Percentiles rank a stretch among this genome's conserved stretches.
phyloP scores from a whole-genome alignment of 2,113 vertebrate genomes.

The Pica pica region DNA sequence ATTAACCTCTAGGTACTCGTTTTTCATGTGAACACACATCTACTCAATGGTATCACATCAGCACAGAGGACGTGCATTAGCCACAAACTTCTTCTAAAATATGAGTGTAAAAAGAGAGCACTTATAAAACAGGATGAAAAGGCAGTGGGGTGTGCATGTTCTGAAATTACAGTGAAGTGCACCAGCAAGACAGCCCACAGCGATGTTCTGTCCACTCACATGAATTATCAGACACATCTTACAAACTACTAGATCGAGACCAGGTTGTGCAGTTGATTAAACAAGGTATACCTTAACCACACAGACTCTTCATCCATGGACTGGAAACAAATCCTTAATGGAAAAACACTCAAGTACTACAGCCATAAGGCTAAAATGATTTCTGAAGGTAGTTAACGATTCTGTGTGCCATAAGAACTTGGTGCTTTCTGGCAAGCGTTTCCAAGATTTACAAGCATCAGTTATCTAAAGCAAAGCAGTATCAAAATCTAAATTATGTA shows the following conservation, averaged over 20 bases:
- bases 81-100: not conserved
- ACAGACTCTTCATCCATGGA: fast-evolving
- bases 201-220: not conserved
- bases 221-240: not conserved
- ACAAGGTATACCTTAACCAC: not conserved
- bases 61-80: not conserved
- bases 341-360: not conserved
- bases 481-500: not conserved
- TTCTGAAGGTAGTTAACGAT: not conserved
- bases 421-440: not conserved
- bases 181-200: not conserved
- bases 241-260: not conserved
- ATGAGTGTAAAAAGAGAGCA: not conserved
- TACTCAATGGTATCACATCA: not conserved
- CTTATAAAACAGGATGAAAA: not conserved
- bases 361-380: not conserved
- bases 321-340: not conserved
- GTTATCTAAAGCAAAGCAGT: not conserved
- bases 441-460: not conserved
- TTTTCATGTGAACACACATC: not conserved
- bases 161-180: not conserved
- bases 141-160: not conserved
- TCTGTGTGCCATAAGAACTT: not conserved
- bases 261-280: not conserved
- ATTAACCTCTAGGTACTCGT: not conserved